A percentile compares a stretch with the other conserved stretches of the same genome.
Conservation (phyloP, 1,140 invertebrate species). For the Penaeus japonicus region DNA sequence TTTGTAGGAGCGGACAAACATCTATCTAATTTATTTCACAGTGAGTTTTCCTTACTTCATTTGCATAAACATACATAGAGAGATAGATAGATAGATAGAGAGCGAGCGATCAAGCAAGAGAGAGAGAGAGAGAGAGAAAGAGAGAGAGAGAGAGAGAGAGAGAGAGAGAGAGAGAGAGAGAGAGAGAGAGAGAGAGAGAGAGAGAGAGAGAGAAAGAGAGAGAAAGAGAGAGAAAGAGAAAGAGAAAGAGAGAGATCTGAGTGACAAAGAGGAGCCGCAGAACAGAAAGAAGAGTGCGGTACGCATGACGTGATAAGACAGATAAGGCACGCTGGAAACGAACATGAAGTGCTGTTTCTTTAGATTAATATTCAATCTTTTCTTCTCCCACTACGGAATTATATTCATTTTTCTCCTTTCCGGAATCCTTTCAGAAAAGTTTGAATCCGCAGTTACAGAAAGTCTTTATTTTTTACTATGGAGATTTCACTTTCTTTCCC, state of each 20-base stretch:
- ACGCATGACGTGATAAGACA: neutral
- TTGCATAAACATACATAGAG: too few species aligned
- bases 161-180: neutral
- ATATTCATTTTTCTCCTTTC: too few species aligned
- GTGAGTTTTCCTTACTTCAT: neutral
- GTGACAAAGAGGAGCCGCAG: neutral
- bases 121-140: neutral
- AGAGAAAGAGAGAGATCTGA: neutral
- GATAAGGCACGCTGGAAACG: neutral
- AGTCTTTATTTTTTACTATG: too few species aligned
- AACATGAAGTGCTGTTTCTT: too few species aligned
- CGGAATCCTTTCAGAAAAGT: too few species aligned
- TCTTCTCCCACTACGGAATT: too few species aligned
- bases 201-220: constrained; percentile 21
- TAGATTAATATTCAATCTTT: too few species aligned
- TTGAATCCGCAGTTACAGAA: too few species aligned
- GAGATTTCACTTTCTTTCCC: too few species aligned
- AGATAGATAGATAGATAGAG: too few species aligned
- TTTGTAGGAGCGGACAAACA: too few species aligned
- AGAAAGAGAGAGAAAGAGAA: neutral
- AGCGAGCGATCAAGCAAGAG: neutral
- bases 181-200: constrained; percentile 36
- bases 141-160: neutral
- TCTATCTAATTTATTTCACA: neutral
- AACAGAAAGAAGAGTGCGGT: neutral